Base-by-base conservation (phyloP, 2,113 vertebrate genomes). In the cat (Felis catus) region DNA sequence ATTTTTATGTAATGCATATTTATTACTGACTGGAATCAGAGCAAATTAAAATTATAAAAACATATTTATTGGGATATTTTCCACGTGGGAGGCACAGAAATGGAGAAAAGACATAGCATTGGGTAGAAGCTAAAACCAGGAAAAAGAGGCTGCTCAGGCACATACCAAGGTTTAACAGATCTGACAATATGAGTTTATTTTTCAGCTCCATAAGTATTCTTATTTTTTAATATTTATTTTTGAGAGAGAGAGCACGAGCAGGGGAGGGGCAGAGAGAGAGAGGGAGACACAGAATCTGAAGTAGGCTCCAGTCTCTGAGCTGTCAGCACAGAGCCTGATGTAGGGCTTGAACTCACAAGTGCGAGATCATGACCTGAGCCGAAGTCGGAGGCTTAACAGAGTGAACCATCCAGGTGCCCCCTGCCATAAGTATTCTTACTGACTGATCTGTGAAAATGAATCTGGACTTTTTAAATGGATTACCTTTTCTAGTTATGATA, bases 1-100 rank as follows among this genome's bases (percentile, higher is more conserved):
- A n/a, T 61, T 82, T 84, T 85, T 63, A 68, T 61, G 1, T 61
- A 78, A 84, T 90, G 13, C 27, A 58, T 78, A 76, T 84, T 94
- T 85, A 91, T 94, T 87, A 83, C 31, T 76, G 76, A 92, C 70
- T 68, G n/a, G 58, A 92, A 61, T 92, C 39, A 70, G 68, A 45
- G 55, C 29, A 91, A 86, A 80, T 48, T 66, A 58, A 78, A 95
- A 92, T 85, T n/a, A 74, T 4, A 41, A 82, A 73, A 88, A 76
- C 91, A 73, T 36, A 29, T 39, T 68, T 76, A 82, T 87, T 41
- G 70, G 33, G n/a, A 9, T 63, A 39, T 66, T 70, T 73, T 45
- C 80, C 39, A 16, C 1, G 33, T 92, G 33, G 16, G 45, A 80
- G 61, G 45, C 51, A 94, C 51, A 92, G 65, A 83, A 61, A 76